Evolutionary conservation across 2,113 vertebrate genomes (phyloP), one percentile per base, ranked within the genome.

Genomic region (Protobothrops flavoviridis): DNA sequence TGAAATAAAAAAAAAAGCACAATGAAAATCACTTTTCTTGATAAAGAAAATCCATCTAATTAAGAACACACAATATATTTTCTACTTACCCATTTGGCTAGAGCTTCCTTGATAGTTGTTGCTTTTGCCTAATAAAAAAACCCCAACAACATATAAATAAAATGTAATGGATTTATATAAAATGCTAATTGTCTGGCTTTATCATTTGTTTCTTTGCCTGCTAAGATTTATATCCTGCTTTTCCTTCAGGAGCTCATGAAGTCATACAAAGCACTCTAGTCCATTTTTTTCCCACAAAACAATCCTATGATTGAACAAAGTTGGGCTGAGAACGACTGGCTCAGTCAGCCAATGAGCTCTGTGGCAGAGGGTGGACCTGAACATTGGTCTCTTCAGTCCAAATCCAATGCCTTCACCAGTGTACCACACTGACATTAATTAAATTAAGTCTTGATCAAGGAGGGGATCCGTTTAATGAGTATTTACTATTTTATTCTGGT

Each of bases 71-170:
- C 91, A 92, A 17, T 9, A 87, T 39, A 89, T 13, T 56, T 90
- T 4, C n/a, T 92, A 98, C 99, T 98, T 95, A 99, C 99, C 99
- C 98, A 99, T 98, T 97, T 99, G 89, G 96, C 97, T 94, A 99
- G 95, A 13, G 99, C 99, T 96, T 99, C 99, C 97, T 98, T 99
- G 94, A 99, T 98, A 87, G 99, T 99, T 26, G 98, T 99, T 97
- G 98, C 97, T 98, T 99, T 99, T 43, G 98, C 99, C 99, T 99
- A 93, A 89, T 4, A 88, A 87, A 94, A 96, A 48, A 91, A 81
- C 4, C 33, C 64, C 69, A 81, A 81, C 69, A 81, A 87, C 53
- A 91, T 92, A 91, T 95, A 52, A 96, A n/a, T 45, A 86, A 39
- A 26, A 85, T 57, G 50, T 61, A 88, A 21, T 89, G 0, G 9